These are phyloP conservation scores for Stigmatopora argus DNA, from an alignment of 2,113 vertebrate genomes.

Conservation along the genomic window DNA sequence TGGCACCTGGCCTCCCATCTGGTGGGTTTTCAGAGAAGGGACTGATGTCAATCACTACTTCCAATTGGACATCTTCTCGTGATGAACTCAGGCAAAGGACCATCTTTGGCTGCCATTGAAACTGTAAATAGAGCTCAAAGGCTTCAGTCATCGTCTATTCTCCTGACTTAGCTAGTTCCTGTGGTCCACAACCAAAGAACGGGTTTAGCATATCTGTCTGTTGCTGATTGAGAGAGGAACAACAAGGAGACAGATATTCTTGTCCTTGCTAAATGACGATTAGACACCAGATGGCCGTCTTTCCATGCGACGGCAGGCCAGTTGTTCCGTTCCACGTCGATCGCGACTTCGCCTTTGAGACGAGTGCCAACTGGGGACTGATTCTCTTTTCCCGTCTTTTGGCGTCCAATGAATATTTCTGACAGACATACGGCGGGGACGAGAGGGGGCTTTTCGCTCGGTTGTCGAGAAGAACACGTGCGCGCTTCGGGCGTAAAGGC, in stretches of 20 bases:
- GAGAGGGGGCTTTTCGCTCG: conserved; percentile 52
- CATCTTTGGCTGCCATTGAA: too few species aligned
- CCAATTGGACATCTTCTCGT: too few species aligned
- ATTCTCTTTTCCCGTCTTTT: conserved; percentile 58
- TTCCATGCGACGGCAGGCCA: conserved; percentile 42
- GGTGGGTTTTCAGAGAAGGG: too few species aligned
- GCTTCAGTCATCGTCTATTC: background rate
- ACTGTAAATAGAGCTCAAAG: too few species aligned
- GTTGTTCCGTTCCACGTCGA: conserved; percentile 48
- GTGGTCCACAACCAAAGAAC: conserved; percentile 25
- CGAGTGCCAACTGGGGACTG: conserved; percentile 46
- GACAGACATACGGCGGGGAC: conserved; percentile 64
- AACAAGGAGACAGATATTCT: conserved; percentile 21
- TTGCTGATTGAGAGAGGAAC: conserved; percentile 45
- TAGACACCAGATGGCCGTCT: conserved; percentile 44
- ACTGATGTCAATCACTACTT: too few species aligned
- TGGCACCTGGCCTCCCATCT: too few species aligned
- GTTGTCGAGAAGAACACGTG: conserved; percentile 27
- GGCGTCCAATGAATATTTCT: conserved; percentile 54
- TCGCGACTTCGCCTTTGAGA: conserved; percentile 51
- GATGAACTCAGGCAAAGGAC: too few species aligned
- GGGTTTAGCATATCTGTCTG: conserved; percentile 27
- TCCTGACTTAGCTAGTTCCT: conserved; percentile 18
- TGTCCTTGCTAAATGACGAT: conserved; percentile 35
- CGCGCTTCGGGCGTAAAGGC: background rate